Base-by-base conservation (phyloP, 2,113 vertebrate species). In the Dendropsophus ebraccatus region DNA sequence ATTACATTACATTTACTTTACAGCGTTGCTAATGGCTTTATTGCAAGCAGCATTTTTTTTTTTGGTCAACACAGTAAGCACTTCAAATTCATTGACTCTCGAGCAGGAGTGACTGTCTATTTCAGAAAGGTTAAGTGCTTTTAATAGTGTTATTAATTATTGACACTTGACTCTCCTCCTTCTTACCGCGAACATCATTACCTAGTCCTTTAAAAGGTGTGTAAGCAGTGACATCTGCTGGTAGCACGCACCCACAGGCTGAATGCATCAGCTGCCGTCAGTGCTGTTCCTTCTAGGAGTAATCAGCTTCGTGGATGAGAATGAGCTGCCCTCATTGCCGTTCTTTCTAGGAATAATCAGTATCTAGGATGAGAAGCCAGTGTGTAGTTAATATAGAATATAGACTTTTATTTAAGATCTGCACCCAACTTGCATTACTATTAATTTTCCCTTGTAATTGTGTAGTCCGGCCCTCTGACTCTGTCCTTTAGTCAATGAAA, bases 161-260 rank as follows among this genome's bases (percentile, higher is more conserved):
- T 81, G 78, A 65, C 78, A 65, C n/a, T 60, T 23, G 10, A 35
- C 14, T 41, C 13, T 50, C 23, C 32, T 12, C 1, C 30, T 25
- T 62, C 56, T 60, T 62, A 45, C 19, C 78, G 19, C 28, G 12
- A 81, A 30, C 56, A 28, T 79, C 11, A 30, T 79, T 21, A 54
- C 3, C 41, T 41, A 3, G 41, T 41, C 41, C 41, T 9, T 77
- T 17, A 58, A 32, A 21, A 13, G 4, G 54, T 75, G 35, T 21
- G 47, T 45, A 17, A 56, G 58, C 62, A 70, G 84, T 56, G 84
- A 37, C 75, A 79, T 65, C 84, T 85, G 30, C 21, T 85, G 75
- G 83, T 67, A 77, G 14, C 13, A 49, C 16, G 37, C 28, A 10
- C n/a, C 58, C 4, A n/a, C 12, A 25, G 28, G 17, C 2, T 45